Conservation (phyloP, 2,888 invertebrate genomes). For the Hoplodrina blanda region DNA sequence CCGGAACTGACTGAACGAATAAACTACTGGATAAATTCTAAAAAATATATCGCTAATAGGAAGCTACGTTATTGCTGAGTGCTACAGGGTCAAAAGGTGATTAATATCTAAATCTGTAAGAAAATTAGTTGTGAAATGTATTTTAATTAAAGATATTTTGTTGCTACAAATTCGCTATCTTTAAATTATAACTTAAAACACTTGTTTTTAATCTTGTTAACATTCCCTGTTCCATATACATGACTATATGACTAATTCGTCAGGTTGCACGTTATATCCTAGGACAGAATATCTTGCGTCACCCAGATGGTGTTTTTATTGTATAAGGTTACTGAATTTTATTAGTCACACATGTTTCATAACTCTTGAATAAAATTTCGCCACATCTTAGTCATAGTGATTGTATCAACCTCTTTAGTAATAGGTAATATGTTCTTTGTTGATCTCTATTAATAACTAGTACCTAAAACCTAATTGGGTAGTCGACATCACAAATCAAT, state of each 20-base stretch:
- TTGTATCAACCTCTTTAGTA: background rate
- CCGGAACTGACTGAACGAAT: too few relatives aligned
- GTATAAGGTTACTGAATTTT: conserved; percentile 39
- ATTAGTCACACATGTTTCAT: conserved; percentile 54
- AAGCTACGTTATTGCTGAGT: too few relatives aligned
- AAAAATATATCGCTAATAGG: too few relatives aligned
- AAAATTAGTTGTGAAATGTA: too few relatives aligned
- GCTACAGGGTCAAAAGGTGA: too few relatives aligned
- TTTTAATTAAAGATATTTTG: too few relatives aligned
- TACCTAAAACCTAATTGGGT: too few relatives aligned
- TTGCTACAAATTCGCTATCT: too few relatives aligned
- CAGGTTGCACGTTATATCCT: conserved; percentile 15
- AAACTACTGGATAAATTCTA: too few relatives aligned
- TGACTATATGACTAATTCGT: conserved; percentile 12
- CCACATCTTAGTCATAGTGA: conserved; percentile 38
- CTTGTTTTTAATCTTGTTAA: background rate
- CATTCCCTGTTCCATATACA: background rate
- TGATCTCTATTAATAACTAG: background rate
- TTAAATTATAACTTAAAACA: too few relatives aligned
- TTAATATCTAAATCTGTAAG: too few relatives aligned
- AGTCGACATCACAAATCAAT: too few relatives aligned
- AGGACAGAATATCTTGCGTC: conserved; percentile 44
- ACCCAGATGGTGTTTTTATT: conserved; percentile 43
- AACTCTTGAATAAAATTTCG: conserved; percentile 42
- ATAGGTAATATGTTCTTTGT: background rate